Evolutionary conservation across 2,797 vertebrate genomes (phyloP), one percentile per base, ranked within the genome.

Genomic region (Basileuterus tristriatus): DNA sequence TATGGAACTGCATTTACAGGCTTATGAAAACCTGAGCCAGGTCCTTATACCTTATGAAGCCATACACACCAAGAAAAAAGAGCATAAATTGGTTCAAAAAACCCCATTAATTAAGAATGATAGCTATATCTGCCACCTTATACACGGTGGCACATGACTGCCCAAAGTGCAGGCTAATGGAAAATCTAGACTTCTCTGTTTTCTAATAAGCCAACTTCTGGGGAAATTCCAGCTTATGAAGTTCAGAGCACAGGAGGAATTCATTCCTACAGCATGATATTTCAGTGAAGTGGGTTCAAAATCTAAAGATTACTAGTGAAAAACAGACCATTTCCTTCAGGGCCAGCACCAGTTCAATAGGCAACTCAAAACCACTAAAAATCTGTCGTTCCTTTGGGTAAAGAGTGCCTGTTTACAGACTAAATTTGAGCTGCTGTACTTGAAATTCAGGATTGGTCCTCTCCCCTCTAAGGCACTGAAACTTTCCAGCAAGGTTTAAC

Each of bases 201-300:
- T 86, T 74, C 74, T 91, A 84, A 89, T 53, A 93, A 74, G 78
- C 64, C 87, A 90, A 83, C 37, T 65, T 32, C 49, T 95, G 88
- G 90, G 95, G 70, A 94, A 72, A 94, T 80, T 96, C 93, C 95
- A 96, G 36, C 36, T 87, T 64, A 12, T 68, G 91, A 94, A 94
- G 85, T 91, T 94, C 88, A 94, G 83, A 90, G 90, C 6, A 15
- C 86, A 91, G 80, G 91, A 94, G 70, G 88, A 87, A 94, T 94
- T 91, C 64, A 94, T 74, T 87, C 88, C 80, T 96, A 47, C 91
- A 93, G 60, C 83, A 91, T 64, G 67, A 76, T 90, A 79, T 70
- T 88, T 75, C 70, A 87, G 63, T 81, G 87, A 90, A 89, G 80
- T 55, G 34, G 60, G 65, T 75, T 94, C 64, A 68, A 86, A 95